Evolutionary conservation across 1,140 invertebrate species (phyloP), one percentile per base, ranked within the genome.

Genomic region (Pseudomyrmex cubaensis): DNA sequence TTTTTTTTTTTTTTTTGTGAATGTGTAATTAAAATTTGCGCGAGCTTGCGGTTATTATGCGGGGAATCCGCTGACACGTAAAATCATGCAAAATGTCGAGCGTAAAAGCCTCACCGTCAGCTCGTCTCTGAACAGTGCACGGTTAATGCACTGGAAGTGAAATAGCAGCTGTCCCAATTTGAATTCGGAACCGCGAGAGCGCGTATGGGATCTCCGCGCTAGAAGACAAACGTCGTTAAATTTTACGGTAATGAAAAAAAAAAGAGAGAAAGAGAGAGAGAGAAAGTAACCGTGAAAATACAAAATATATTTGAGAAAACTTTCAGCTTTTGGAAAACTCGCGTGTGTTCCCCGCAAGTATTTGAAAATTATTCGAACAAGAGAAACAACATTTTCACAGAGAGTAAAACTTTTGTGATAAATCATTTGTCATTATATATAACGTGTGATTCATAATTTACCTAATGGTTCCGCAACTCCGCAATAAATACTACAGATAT

Each of bases 41-140:
- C 77, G 85, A 74, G 89, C 85, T 88, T 84, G 87, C 86, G 86
- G 89, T 91, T 92, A 92, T 92, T 91, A 91, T 91, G 90, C 88
- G 87, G 89, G 76, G 84, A 82, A 88, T 84, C 84, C 87, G 87
- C 86, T 90, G 91, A 92, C 91, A 92, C 91, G 91, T 90, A 86
- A 92, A 92, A 92, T 92, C 90, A 91, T 91, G 91, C 90, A 91
- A 90, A 92, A 92, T 91, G 88, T 90, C 82, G 86, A 86, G 84
- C 90, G 83, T 90, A 91, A 90, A 91, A 92, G 87, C 87, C 85
- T 84, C 50, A 85, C 85, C 85, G 89, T 92, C 86, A 89, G 86
- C 90, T 85, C 86, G 87, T 85, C 90, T 88, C 89, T 85, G 78
- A 90, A 91, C 89, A 85, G 85, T 85, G 74, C 77, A 87, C 85